Base-by-base conservation (phyloP, 2,888 invertebrate species). In the Zootermopsis nevadensis region DNA sequence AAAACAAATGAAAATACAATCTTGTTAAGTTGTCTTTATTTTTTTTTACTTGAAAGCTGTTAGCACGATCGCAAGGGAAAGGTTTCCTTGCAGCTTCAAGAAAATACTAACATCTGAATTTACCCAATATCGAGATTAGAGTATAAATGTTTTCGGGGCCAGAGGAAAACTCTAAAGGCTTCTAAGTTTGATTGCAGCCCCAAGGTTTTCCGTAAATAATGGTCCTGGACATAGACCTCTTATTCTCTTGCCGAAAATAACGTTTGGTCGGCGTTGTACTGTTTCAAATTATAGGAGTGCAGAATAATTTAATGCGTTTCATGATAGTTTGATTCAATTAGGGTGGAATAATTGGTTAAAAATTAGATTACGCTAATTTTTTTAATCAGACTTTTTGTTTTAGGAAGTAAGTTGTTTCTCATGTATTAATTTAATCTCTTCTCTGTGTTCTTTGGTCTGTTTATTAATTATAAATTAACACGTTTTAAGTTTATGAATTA, bases 191-290 rank as follows among this genome's bases (percentile, higher is more conserved):
- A 42, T 42, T 38, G 4, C 74, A n/a, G 3, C 42, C 12, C 35
- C n/a, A 74, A 74, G 74, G 38, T 38, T 38, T 74, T 38, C 6
- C 35, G 74, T 38, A 42, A 74, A 74, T 74, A 74, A 38, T 38
- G n/a, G 27, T n/a, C 22, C 6, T 33, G 6, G 69, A 33, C 69
- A 2, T 69, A 33, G 4, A n/a, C 19, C 38, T 42, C 7, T 38
- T 22, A 38, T 22, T 74, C 19, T 42, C 6, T 38, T 38, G 35
- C 38, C 19, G n/a, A 24, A 38, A 2, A 74, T 1, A 42, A 24
- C n/a, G 38, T 38, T 38, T 38, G 33, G 27, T 27, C 48, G 48
- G 48, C 19, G 19, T 2, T 19, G 48, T 12, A 19, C 48, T 19
- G 19, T n/a, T n/a, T n/a, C n/a, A 48, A 48, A 48, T 48, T 48